Conservation (phyloP, 2,113 vertebrate genomes). For the Telmatochromis sp. region DNA sequence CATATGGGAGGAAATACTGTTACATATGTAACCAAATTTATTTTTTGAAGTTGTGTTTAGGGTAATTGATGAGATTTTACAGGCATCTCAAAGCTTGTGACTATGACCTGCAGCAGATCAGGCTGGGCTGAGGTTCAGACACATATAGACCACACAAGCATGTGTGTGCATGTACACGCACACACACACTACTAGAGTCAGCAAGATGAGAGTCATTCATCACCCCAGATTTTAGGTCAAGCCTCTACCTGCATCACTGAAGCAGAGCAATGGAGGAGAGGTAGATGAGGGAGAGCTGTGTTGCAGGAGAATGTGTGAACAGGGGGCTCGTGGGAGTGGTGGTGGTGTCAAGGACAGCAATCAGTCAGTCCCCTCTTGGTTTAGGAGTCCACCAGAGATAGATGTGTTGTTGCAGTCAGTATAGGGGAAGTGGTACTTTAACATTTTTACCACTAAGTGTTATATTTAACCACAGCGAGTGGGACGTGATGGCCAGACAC, state of each 20-base stretch:
- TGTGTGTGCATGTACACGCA: background rate
- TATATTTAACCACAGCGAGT: background rate
- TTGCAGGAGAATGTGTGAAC: background rate
- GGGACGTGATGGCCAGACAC: background rate
- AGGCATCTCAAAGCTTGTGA: background rate
- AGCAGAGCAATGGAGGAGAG: slow-evolving; percentile 6
- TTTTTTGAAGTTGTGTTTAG: background rate
- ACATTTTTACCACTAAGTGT: background rate
- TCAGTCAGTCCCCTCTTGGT: slow-evolving; percentile 1
- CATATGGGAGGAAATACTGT: background rate
- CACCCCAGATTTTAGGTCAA: slow-evolving; percentile 68
- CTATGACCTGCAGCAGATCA: background rate
- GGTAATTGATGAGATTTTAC: background rate
- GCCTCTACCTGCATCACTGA: slow-evolving; percentile 50
- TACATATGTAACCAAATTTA: background rate
- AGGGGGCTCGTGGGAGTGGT: background rate
- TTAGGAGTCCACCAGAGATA: background rate
- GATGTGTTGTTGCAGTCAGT: background rate
- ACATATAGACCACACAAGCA: background rate
- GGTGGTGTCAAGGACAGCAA: slow-evolving; percentile 13
- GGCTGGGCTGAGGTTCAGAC: background rate
- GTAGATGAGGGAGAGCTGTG: background rate
- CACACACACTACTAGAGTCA: slow-evolving; percentile 25
- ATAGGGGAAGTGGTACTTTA: background rate
- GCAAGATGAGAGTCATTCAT: slow-evolving; percentile 61